These are phyloP conservation scores for Conomelus anceps DNA, from an alignment of 2,888 invertebrate species.

Conservation along the genomic window DNA sequence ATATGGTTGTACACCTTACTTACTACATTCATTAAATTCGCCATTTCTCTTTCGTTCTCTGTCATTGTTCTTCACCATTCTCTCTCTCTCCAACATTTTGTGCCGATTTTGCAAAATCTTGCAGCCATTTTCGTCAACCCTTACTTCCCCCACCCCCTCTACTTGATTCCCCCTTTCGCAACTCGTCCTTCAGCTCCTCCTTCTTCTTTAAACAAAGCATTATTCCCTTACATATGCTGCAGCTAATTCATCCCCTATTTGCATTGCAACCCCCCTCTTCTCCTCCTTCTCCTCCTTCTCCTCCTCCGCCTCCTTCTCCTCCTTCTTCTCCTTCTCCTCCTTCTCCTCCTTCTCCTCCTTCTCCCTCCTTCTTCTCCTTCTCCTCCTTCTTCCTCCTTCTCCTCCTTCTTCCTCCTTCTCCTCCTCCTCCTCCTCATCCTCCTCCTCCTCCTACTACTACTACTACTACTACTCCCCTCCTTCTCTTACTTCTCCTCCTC, in stretches of 20 bases:
- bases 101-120: no score
- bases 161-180: neutral
- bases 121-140: no score
- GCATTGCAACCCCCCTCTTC: neutral
- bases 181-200: neutral
- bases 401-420: neutral
- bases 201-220: no score
- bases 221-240: neutral
- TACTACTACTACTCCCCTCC: neutral
- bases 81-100: neutral
- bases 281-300: neutral
- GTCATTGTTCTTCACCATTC: no score
- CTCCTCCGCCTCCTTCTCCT: neutral
- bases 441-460: neutral
- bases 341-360: neutral
- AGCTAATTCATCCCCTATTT: neutral
- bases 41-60: no score
- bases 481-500: neutral
- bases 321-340: neutral
- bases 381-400: neutral
- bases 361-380: neutral
- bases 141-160: neutral
- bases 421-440: neutral
- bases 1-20: no score
- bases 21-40: neutral